phyloP scores from a whole-genome alignment of 2,888 invertebrate species.

The Sylvicola cinctus region DNA sequence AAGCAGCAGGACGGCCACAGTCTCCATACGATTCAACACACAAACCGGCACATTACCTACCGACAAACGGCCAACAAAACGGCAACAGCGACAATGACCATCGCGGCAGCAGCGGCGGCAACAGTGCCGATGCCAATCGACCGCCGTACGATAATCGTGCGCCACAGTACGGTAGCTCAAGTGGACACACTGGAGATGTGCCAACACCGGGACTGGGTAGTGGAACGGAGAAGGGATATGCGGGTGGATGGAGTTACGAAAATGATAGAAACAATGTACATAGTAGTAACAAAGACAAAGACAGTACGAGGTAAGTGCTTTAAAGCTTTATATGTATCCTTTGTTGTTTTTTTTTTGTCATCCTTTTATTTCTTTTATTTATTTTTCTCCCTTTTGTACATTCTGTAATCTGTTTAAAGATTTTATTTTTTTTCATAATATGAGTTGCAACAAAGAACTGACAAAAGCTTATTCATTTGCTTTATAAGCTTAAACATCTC shows the following conservation, averaged over 20 bases:
- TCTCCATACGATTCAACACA: constrained; percentile 8
- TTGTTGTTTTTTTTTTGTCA: too few relatives aligned
- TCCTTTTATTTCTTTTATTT: too few relatives aligned
- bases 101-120: background rate
- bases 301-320: constrained; percentile 18
- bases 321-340: background rate
- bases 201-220: constrained; percentile 2
- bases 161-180: too few relatives aligned
- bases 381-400: too few relatives aligned
- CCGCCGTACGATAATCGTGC: too few relatives aligned
- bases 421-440: too few relatives aligned
- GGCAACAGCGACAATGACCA: background rate
- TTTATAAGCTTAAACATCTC: too few relatives aligned
- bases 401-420: too few relatives aligned
- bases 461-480: too few relatives aligned
- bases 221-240: constrained; percentile 9
- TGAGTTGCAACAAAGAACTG: too few relatives aligned
- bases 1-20: constrained; percentile 8
- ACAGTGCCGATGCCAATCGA: constrained; percentile 2
- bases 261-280: constrained; percentile 11
- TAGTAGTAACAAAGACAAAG: constrained; percentile 11
- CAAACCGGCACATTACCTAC: constrained; percentile 1
- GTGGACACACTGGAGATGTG: background rate
- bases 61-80: background rate
- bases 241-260: constrained; percentile 12